Conservation (phyloP, 1,140 invertebrate genomes). For the Zaprionus nigranus region DNA sequence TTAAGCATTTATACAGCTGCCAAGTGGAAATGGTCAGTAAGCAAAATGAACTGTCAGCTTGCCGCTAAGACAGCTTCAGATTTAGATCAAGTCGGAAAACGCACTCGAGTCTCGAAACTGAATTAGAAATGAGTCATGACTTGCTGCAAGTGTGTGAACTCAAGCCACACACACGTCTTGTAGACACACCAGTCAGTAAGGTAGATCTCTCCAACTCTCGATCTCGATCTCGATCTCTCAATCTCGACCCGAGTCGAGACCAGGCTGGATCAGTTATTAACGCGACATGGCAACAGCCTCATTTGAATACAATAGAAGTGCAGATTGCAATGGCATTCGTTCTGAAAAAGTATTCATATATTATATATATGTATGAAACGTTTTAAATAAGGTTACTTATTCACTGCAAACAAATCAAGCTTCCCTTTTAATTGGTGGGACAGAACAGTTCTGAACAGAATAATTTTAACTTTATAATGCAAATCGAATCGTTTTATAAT, state of each 20-base stretch:
- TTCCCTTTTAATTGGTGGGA: not conserved
- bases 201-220: slow-evolving; percentile 12
- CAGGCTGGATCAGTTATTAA: slow-evolving; percentile 19
- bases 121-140: slow-evolving; percentile 30
- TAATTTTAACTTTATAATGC: not conserved
- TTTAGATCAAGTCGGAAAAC: slow-evolving; percentile 8
- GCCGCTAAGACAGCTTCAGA: not conserved
- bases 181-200: not conserved
- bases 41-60: slow-evolving; percentile 28
- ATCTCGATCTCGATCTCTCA: slow-evolving; percentile 41
- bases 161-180: slow-evolving; percentile 30
- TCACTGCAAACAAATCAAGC: not conserved
- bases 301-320: slow-evolving; percentile 71
- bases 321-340: slow-evolving; percentile 49
- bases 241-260: slow-evolving; percentile 26
- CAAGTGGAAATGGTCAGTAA: slow-evolving; percentile 29
- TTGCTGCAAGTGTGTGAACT: slow-evolving; percentile 52
- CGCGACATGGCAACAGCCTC: slow-evolving; percentile 29
- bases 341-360: slow-evolving; percentile 40
- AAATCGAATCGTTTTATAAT: not conserved
- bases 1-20: not conserved
- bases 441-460: not conserved
- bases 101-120: slow-evolving; percentile 19
- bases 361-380: slow-evolving; percentile 2
- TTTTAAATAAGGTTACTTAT: slow-evolving; percentile 31